Conservation (phyloP, 2,797 vertebrate species). For the Chaetophractus vellerosus region DNA sequence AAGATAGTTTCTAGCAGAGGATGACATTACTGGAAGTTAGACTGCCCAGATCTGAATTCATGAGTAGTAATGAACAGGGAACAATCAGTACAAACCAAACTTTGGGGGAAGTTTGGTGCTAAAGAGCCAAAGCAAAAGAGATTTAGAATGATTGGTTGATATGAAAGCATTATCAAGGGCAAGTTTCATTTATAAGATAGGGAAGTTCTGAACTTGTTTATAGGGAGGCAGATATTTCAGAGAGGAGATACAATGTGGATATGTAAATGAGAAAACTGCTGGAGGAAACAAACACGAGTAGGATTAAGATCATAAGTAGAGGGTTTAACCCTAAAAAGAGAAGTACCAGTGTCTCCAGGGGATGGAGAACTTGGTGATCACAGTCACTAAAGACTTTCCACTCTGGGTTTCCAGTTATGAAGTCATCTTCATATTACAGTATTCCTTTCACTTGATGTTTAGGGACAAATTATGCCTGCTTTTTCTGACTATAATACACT, state of each 20-base stretch:
- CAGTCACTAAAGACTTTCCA: not conserved
- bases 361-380: not conserved
- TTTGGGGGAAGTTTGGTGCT: not conserved
- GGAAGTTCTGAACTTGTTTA: not conserved
- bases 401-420: not conserved
- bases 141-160: not conserved
- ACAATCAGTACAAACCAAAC: not conserved
- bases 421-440: not conserved
- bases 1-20: not conserved
- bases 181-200: not conserved
- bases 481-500: not conserved
- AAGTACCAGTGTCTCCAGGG: not conserved
- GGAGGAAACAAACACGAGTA: not conserved
- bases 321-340: not conserved
- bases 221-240: not conserved
- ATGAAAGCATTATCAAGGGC: not conserved
- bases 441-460: not conserved
- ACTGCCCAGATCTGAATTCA: not conserved
- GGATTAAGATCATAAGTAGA: not conserved
- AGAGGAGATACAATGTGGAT: not conserved
- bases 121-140: not conserved
- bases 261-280: not conserved
- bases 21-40: too few species aligned
- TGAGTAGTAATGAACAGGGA: not conserved
- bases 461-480: not conserved